Conservation (phyloP, 2,797 vertebrate genomes). For the Sarcophilus harrisii region DNA sequence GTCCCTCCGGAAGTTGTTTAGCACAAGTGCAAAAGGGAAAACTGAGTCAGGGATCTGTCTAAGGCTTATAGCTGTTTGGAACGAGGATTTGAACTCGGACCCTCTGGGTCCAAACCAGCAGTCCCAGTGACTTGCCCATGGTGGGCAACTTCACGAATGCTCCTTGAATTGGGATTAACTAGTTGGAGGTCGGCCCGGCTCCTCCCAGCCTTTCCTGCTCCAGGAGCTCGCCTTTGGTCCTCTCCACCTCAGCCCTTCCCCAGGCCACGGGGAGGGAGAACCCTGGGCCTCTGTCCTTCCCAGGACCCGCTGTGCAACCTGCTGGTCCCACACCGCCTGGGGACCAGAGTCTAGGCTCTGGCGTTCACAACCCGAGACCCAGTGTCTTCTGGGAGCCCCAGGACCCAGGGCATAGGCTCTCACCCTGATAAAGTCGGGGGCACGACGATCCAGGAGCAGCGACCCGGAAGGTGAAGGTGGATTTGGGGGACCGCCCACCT, state of each 20-base stretch:
- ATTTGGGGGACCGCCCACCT: conserved; percentile 73
- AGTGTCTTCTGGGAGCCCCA: neutral
- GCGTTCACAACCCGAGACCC: neutral
- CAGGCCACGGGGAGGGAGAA: neutral
- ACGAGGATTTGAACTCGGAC: neutral
- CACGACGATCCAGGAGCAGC: conserved; percentile 79
- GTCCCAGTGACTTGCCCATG: neutral
- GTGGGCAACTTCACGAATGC: neutral
- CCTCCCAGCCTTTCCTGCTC: neutral
- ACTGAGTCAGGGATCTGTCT: neutral
- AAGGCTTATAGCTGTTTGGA: neutral
- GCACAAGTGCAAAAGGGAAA: neutral
- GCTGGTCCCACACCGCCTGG: too few relatives aligned
- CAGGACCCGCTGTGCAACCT: neutral
- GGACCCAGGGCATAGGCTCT: neutral
- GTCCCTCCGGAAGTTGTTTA: neutral
- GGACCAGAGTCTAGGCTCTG: neutral
- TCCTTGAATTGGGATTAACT: neutral
- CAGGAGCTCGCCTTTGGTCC: neutral
- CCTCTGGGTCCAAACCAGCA: neutral
- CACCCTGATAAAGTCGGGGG: conserved; percentile 81
- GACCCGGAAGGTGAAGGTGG: conserved; percentile 79
- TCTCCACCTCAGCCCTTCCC: neutral
- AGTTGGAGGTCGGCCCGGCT: neutral
- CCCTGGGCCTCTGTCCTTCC: neutral